Percentiles rank a stretch among this genome's conserved stretches.
Evolutionary conservation across 2,113 vertebrate genomes (phyloP).

Genomic region (Protobothrops mucrosquamatus): DNA sequence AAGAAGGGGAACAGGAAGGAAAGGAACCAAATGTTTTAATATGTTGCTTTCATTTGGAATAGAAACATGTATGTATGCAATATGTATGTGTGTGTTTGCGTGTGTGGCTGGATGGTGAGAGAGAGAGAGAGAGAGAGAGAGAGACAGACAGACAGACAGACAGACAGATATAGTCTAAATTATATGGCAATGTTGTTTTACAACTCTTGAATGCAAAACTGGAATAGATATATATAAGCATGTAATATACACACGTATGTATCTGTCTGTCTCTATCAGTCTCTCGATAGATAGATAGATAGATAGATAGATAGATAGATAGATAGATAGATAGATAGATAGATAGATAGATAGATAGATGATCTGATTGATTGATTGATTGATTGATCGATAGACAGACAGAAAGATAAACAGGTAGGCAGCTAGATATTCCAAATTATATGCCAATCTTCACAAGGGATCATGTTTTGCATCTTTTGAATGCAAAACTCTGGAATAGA

Average conservation of each 20-base stretch:
- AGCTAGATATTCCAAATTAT: not conserved
- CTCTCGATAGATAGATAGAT: not conserved
- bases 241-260: not conserved
- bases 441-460: not conserved
- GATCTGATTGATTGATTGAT: too few relatives aligned
- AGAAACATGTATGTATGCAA: not conserved
- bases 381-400: too few relatives aligned
- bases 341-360: too few relatives aligned
- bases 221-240: not conserved
- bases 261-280: not conserved
- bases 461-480: not conserved
- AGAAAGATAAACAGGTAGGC: too few relatives aligned
- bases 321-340: too few relatives aligned
- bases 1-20: not conserved
- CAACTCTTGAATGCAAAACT: not conserved
- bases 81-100: not conserved
- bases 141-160: too few relatives aligned
- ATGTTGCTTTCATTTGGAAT: slow-evolving; percentile 40
- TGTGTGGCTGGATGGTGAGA: not conserved
- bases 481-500: not conserved
- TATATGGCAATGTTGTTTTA: not conserved
- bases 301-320: too few relatives aligned
- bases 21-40: not conserved
- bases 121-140: too few relatives aligned
- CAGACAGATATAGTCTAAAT: not conserved